Evolutionary conservation across 2,113 vertebrate genomes (phyloP).

Genomic region (Zosterops japonicus): DNA sequence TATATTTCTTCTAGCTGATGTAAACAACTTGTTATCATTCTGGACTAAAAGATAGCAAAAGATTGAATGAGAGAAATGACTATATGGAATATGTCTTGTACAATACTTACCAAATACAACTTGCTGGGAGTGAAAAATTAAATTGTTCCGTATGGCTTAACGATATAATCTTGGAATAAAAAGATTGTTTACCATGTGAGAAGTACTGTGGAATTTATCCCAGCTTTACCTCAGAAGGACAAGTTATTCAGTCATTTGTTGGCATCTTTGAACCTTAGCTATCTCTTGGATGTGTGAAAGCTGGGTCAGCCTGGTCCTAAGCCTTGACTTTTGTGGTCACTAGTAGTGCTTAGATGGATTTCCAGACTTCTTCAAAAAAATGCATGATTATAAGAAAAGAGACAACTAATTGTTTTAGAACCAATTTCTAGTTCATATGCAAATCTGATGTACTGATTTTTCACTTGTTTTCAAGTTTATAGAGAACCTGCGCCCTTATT

Average conservation of each 20-base stretch:
- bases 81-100: not conserved
- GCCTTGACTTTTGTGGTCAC: not conserved
- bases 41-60: not conserved
- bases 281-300: not conserved
- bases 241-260: not conserved
- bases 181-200: not conserved
- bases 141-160: not conserved
- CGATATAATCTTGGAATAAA: not conserved
- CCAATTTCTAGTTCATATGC: not conserved
- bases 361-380: not conserved
- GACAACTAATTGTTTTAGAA: not conserved
- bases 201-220: not conserved
- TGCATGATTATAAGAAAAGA: not conserved
- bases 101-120: not conserved
- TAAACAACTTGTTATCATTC: not conserved
- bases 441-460: not conserved
- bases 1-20: not conserved
- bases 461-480: not conserved
- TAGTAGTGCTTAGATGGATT: not conserved
- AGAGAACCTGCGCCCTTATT: not conserved
- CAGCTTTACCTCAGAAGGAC: not conserved
- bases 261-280: not conserved
- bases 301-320: not conserved
- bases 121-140: not conserved
- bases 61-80: not conserved